Evolutionary conservation across 2,797 vertebrate species (phyloP).

Genomic region (Bovichtus diacanthus): DNA sequence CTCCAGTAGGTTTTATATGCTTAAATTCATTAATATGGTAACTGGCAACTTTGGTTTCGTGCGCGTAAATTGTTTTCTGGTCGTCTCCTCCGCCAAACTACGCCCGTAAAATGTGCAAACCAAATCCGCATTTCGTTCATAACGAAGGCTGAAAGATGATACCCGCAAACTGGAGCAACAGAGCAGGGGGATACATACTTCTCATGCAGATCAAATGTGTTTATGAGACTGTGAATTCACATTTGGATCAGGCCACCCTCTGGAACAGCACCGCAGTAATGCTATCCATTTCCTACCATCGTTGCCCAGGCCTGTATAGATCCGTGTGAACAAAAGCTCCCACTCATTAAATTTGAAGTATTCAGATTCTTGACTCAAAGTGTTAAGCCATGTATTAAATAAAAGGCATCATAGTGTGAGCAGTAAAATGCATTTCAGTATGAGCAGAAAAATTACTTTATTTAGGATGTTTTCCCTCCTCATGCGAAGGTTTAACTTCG

Average conservation of each 20-base stretch:
- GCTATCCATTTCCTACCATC: not conserved
- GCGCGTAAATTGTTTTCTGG: not conserved
- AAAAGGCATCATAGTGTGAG: not conserved
- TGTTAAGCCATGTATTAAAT: not conserved
- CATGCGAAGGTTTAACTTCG: not conserved
- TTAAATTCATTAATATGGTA: not conserved
- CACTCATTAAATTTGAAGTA: not conserved
- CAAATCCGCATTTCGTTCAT: not conserved
- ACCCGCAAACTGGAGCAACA: constrained; percentile 8
- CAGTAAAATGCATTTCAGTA: not conserved
- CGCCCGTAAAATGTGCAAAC: constrained; percentile 2
- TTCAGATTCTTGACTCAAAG: not conserved
- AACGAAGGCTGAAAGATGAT: constrained; percentile 21
- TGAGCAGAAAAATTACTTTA: not conserved
- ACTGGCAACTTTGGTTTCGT: not conserved
- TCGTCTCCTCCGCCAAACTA: not conserved
- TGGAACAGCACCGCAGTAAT: constrained; percentile 19
- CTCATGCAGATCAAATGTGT: constrained; percentile 23
- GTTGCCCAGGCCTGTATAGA: not conserved
- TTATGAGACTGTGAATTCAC: constrained; percentile 44
- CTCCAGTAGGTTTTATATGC: constrained; percentile 19
- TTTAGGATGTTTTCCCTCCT: too few species aligned
- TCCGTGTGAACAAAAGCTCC: constrained; percentile 4
- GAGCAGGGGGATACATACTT: not conserved
- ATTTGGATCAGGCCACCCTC: constrained; percentile 4